A percentile compares a stretch with the other conserved stretches of the same genome.
These are phyloP conservation scores for Apostichopus japonicus DNA, from an alignment of 35 echinoderm and acorn worm genomes.

Conservation along the genomic window DNA sequence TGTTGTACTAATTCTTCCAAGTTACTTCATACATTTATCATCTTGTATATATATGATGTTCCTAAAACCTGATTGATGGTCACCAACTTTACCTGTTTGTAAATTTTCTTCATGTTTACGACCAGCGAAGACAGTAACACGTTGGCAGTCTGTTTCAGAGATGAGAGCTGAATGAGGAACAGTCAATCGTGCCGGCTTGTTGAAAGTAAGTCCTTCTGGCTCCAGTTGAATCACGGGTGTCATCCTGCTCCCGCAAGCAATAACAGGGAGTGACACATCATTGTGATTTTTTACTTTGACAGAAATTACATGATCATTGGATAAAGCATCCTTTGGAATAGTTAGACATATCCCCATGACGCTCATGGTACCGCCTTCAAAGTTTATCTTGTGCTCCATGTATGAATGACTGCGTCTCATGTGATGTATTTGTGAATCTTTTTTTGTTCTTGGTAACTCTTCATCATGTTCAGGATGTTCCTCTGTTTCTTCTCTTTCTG, in stretches of 20 bases:
- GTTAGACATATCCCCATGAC: background rate
- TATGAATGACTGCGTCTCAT: background rate
- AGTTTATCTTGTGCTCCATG: background rate
- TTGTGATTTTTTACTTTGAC: background rate
- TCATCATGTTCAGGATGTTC: too few species aligned
- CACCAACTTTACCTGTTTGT: too few species aligned
- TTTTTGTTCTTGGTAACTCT: too few species aligned
- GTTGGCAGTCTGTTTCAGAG: background rate
- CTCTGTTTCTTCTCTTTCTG: background rate
- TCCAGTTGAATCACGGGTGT: constrained; percentile 8
- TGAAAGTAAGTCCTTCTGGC: background rate
- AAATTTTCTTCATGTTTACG: background rate
- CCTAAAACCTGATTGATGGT: too few species aligned
- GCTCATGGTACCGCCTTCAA: background rate
- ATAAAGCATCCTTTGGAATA: background rate
- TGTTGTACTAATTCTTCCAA: too few species aligned
- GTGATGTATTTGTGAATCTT: too few species aligned
- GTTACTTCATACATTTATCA: too few species aligned
- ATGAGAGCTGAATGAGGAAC: background rate
- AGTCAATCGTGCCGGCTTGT: background rate
- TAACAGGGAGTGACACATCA: background rate
- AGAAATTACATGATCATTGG: background rate
- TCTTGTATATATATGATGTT: too few species aligned
- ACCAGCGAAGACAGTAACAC: background rate
- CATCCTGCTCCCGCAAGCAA: background rate